phyloP scores from a whole-genome alignment of 37 sponge, comb jelly and placozoan species.

The Aphrocallistes beatrix region DNA sequence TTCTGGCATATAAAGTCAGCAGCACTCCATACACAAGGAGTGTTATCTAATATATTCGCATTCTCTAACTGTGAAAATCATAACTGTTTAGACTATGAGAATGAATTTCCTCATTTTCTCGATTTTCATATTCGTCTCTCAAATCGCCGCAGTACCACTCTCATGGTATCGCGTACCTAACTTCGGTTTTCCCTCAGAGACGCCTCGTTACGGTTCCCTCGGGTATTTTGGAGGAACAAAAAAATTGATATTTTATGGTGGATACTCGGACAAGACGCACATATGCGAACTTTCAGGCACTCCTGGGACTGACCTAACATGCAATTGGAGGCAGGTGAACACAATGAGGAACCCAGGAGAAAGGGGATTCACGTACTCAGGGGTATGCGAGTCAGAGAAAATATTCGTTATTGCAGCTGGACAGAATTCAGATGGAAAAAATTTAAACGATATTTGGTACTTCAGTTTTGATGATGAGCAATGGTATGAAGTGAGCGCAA shows the following conservation, averaged over 20 bases:
- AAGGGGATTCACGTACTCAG: background rate
- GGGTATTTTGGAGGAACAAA: background rate
- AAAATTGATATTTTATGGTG: background rate
- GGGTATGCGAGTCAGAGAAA: constrained; percentile 17
- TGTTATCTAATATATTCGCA: too few species aligned
- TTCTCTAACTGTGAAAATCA: too few species aligned
- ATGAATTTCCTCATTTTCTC: too few species aligned
- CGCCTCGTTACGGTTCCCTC: too few species aligned
- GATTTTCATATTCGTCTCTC: too few species aligned
- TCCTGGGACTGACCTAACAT: background rate
- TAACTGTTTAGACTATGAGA: too few species aligned
- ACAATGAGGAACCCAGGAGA: background rate
- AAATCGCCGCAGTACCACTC: too few species aligned
- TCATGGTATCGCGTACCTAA: too few species aligned
- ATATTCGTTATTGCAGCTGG: constrained; percentile 41
- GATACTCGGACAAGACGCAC: background rate
- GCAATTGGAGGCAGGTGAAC: background rate
- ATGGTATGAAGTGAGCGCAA: constrained; percentile 13
- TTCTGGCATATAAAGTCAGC: too few species aligned
- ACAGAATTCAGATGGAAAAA: background rate
- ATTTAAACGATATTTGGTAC: constrained; percentile 35
- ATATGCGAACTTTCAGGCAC: background rate
- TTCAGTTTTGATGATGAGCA: background rate
- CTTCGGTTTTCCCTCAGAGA: too few species aligned
- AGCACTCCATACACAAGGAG: too few species aligned